Conservation (phyloP, 1,140 invertebrate species). For the Drosophila ohnishii region DNA sequence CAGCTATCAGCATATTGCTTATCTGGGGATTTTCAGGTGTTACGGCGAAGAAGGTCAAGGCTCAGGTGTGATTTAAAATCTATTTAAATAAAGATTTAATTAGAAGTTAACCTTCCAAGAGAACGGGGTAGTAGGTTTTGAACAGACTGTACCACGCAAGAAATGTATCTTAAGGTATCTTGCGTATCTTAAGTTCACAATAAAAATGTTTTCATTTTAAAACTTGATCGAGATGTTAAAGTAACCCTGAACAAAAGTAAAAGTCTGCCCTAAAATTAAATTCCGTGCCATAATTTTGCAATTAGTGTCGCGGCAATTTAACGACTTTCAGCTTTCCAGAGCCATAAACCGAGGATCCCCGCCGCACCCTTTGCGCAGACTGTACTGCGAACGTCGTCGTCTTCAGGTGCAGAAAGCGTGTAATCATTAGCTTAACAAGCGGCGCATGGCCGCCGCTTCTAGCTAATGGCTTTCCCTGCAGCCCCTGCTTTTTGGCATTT, state of each 20-base stretch:
- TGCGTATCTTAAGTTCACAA: neutral
- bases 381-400: slow-evolving; percentile 26
- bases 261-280: slow-evolving; percentile 9
- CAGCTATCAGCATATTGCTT: slow-evolving; percentile 36
- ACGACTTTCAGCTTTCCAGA: slow-evolving; percentile 36
- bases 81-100: slow-evolving; percentile 31
- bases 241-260: slow-evolving; percentile 27
- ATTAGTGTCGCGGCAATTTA: slow-evolving; percentile 21
- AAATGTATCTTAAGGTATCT: neutral
- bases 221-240: neutral
- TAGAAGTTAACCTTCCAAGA: neutral
- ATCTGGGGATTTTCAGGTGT: slow-evolving; percentile 39
- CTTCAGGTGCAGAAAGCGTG: slow-evolving; percentile 69
- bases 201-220: neutral
- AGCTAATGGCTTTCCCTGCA: slow-evolving; percentile 3
- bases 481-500: slow-evolving; percentile 28
- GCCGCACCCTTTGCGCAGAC: slow-evolving; percentile 28
- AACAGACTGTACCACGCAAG: neutral
- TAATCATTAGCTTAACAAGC: slow-evolving; percentile 70
- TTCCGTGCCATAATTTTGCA: slow-evolving; percentile 16
- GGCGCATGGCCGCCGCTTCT: slow-evolving; percentile 53
- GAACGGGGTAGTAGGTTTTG: neutral
- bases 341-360: slow-evolving; percentile 22
- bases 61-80: slow-evolving; percentile 15
- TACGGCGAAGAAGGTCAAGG: slow-evolving; percentile 36